Base-by-base conservation (phyloP, 2,797 vertebrate species). In the Bufotes viridis region DNA sequence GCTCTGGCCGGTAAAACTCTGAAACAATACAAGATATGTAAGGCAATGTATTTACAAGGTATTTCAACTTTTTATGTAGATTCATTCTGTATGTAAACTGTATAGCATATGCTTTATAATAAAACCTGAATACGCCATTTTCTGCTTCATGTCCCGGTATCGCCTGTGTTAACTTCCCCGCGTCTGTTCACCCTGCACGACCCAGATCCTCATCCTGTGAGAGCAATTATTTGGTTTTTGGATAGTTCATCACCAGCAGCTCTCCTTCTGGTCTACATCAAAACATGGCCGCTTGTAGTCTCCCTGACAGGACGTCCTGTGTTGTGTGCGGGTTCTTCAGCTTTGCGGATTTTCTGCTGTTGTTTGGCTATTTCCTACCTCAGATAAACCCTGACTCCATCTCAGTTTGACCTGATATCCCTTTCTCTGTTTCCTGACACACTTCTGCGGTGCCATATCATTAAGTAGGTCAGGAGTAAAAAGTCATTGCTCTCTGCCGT, bases 361-460 rank as follows among this genome's bases (percentile, higher is more conserved):
- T 76, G 70, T 12, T 53, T 42, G 14, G 14, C 72, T 12, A 51
- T 53, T 85, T 78, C 51, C 24, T 83, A 70, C 83, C 83, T 85
- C 83, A 63, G 0, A 76, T 76, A 84, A 75, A 75, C 82, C 26
- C 29, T 13, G 58, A 13, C n/a, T 67, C 26, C 78, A 24, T 58
- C 81, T 80, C 1, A 53, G 76, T 86, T 60, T 86, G 85, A 69
- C 75, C 85, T 72, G 85, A 42, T 13, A 60, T 80, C 78, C 63
- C 51, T 72, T 72, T 80, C 82, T 84, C 70, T 78, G 58, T 61
- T 85, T 85, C 83, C 83, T 85, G 72, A 76, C 83, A 78, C 83
- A 85, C 83, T 76, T 85, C 57, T 63, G 20, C 9, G 9, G 29
- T 49, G 81, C 81, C 81, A 42, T 14, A 42, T 75, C 8, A 15